Evolutionary conservation across 2,113 vertebrate genomes (phyloP).

Genomic region (Nibea albiflora): DNA sequence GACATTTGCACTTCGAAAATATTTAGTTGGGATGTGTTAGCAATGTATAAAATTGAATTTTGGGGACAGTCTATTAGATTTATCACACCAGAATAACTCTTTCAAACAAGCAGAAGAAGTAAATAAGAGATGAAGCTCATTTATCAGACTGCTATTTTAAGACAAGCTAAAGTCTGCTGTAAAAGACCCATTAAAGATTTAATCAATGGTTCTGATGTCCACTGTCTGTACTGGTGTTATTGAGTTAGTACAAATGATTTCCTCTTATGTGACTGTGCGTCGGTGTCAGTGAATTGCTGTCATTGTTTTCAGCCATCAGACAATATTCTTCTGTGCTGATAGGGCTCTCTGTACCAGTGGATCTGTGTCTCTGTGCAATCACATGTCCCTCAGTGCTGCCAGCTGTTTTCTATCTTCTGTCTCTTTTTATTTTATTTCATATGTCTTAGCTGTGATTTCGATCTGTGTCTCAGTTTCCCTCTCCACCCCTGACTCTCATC

Average conservation of each 20-base stretch:
- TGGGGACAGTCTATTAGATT: not conserved
- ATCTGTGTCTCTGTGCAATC: conserved; percentile 46
- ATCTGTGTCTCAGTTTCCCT: not conserved
- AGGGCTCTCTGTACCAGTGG: conserved; percentile 48
- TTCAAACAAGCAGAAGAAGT: conserved; percentile 10
- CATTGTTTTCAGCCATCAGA: conserved; percentile 61
- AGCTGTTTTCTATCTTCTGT: conserved; percentile 36
- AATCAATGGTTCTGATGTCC: conserved; percentile 25
- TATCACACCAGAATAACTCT: not conserved
- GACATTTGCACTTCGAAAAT: conserved; percentile 9
- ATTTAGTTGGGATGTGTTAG: not conserved
- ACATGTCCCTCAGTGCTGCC: conserved; percentile 49
- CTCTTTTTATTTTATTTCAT: conserved; percentile 30
- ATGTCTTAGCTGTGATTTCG: conserved; percentile 23
- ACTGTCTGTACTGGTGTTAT: conserved; percentile 14
- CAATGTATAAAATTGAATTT: conserved; percentile 1
- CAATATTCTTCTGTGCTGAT: conserved; percentile 61
- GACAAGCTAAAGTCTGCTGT: conserved; percentile 4
- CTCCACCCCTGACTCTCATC: conserved; percentile 24
- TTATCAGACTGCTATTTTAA: conserved; percentile 43
- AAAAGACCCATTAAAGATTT: conserved; percentile 36
- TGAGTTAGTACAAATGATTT: conserved; percentile 10
- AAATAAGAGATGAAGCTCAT: conserved; percentile 36
- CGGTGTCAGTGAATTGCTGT: conserved; percentile 55
- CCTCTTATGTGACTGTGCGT: conserved; percentile 5